Conservation (phyloP, 2,797 vertebrate genomes). For the Enteromius mattozi region DNA sequence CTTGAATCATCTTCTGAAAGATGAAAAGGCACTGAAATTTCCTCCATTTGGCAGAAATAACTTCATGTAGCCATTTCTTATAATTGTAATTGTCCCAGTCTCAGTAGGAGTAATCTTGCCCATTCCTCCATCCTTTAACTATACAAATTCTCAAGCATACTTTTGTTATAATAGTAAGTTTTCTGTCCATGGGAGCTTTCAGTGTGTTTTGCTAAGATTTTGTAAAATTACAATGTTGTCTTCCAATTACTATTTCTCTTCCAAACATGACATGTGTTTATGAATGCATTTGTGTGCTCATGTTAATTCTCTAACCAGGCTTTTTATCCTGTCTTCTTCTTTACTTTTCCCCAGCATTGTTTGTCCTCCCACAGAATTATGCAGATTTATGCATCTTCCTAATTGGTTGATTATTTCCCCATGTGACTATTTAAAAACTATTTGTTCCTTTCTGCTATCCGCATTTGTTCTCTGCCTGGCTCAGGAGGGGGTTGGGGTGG, state of each 20-base stretch:
- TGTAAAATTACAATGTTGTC: not conserved
- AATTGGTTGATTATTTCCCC: not conserved
- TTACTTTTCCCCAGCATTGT: not conserved
- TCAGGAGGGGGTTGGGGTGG: constrained; percentile 18
- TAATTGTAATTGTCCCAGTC: not conserved
- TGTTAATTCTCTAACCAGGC: not conserved
- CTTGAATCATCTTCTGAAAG: not conserved
- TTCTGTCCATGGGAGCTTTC: not conserved
- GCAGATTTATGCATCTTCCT: not conserved
- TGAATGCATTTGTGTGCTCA: not conserved
- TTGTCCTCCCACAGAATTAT: not conserved
- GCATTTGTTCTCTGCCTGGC: constrained; percentile 11
- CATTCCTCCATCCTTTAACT: not conserved
- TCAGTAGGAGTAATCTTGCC: not conserved
- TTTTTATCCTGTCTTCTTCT: not conserved
- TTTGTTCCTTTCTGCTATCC: constrained; percentile 8
- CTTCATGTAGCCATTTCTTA: not conserved
- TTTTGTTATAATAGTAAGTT: not conserved
- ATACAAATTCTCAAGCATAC: not conserved
- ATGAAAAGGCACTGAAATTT: not conserved
- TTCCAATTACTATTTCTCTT: not conserved
- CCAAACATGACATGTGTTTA: not conserved
- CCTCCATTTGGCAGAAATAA: not conserved
- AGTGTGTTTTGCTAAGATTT: not conserved
- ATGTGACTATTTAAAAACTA: constrained; percentile 6